Evolutionary conservation across 2,888 invertebrate genomes (phyloP).

Genomic region (Xestia rhomboidea): DNA sequence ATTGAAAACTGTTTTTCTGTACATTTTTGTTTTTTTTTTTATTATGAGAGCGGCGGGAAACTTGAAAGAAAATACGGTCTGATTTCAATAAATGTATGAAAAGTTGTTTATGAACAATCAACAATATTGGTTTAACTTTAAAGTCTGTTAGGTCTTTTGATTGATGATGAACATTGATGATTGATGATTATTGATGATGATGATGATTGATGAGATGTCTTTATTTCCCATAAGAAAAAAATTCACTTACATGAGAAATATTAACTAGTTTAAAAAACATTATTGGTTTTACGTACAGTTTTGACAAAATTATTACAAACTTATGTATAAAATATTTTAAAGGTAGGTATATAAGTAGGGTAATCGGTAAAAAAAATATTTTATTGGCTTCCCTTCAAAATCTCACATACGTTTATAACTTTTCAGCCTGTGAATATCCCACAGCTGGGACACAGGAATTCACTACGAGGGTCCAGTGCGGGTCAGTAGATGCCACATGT

Average conservation of each 20-base stretch:
- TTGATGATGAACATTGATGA: too few relatives aligned
- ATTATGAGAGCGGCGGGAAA: neutral
- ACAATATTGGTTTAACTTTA: neutral
- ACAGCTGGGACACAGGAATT: neutral
- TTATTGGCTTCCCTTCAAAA: neutral
- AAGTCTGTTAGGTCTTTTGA: neutral
- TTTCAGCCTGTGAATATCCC: neutral
- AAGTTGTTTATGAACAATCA: neutral
- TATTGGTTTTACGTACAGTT: too few relatives aligned
- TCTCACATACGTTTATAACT: neutral
- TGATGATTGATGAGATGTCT: too few relatives aligned
- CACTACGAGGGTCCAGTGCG: neutral
- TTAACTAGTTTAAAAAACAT: too few relatives aligned
- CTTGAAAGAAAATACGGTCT: conserved; percentile 9
- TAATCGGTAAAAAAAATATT: too few relatives aligned
- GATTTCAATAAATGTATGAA: conserved; percentile 14
- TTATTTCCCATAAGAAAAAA: too few relatives aligned
- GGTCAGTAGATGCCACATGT: neutral
- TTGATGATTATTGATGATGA: too few relatives aligned
- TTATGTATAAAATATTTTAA: too few relatives aligned
- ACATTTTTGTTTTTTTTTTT: conserved; percentile 16
- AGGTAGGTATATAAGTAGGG: too few relatives aligned
- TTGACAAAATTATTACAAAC: too few relatives aligned
- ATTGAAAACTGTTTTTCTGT: conserved; percentile 46
- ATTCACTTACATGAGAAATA: too few relatives aligned